Evolutionary conservation across 2,113 vertebrate species (phyloP), one percentile per base, ranked within the genome.

Genomic region (Cinclus mexicanus): DNA sequence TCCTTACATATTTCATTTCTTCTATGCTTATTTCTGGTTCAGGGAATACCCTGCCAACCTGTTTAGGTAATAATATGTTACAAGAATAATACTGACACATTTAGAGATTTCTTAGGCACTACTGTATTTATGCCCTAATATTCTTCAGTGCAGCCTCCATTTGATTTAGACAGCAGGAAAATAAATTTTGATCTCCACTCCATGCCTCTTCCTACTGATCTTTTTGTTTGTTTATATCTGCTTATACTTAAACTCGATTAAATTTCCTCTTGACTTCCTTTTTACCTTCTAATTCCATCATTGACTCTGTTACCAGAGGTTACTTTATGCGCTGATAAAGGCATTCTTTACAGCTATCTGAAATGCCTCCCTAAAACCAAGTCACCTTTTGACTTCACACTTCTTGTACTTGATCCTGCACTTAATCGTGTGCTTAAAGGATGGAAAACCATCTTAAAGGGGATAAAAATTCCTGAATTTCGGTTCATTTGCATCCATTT

Each of bases 1-100:
- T 86, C 63, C 9, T 9, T 85, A 10, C 7, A 33, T 42, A 39
- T 59, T 79, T 74, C 2, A 29, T 77, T 77, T 76, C 9, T 87
- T 59, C 4, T 52, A 7, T 26, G 23, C 81, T 82, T 92, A 3
- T 52, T 92, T 22, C 6, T 24, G 4, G 3, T 41, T 85, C 21
- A 19, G 6, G 12, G 5, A 56, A 11, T 26, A 39, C 3, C 28
- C 42, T 29, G 3, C 31, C 8, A 83, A 42, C 0, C 8, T 20
- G n/a, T 61, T 23, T 55, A 33, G 19, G 16, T 10, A 70, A 81
- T 10, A 69, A 28, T n/a, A 52, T 41, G 12, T 31, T 83, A 33
- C 0, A 46, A 53, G 18, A 80, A 39, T n/a, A 57, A 65, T 72
- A 53, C 19, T 24, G 24, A 68, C 6, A 46, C 5, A 28, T 61